Percentiles rank a stretch among this genome's conserved stretches.
Evolutionary conservation across 2,797 vertebrate species (phyloP).

Genomic region (Lagocephalus sceleratus): DNA sequence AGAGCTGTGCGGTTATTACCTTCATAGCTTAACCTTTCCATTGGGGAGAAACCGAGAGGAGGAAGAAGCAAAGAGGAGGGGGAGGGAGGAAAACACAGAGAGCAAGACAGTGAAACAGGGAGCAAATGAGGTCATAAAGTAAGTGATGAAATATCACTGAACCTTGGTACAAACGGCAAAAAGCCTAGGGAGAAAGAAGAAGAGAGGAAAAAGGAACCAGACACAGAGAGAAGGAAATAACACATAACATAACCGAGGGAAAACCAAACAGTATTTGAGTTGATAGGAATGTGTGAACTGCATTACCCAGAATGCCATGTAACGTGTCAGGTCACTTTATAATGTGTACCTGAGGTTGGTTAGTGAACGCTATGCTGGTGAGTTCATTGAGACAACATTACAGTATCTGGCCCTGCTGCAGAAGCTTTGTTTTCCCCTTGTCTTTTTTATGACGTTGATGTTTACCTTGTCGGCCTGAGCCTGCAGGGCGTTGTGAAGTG

Average conservation of each 20-base stretch:
- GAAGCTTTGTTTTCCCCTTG: background rate
- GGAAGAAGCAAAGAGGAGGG: constrained; percentile 41
- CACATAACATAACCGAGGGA: no score
- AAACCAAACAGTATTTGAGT: no score
- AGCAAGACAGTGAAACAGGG: constrained; percentile 49
- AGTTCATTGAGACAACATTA: no score
- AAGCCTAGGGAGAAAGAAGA: constrained; percentile 31
- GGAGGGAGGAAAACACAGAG: constrained; percentile 42
- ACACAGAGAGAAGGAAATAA: constrained; percentile 6
- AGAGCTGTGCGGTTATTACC: constrained; percentile 65
- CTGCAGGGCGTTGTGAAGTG: constrained; percentile 76
- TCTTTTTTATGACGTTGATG: constrained; percentile 2
- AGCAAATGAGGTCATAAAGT: constrained; percentile 41
- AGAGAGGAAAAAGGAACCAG: constrained; percentile 15
- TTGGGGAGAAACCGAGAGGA: constrained; percentile 67
- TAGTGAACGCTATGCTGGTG: no score
- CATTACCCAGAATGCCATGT: no score
- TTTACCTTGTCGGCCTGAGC: constrained; percentile 78
- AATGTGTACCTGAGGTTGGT: no score
- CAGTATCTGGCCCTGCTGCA: background rate
- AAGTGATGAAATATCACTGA: constrained; percentile 61
- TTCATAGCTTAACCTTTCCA: constrained; percentile 74
- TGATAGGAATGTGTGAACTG: no score
- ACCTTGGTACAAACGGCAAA: constrained; percentile 40
- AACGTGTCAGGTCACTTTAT: no score